Evolutionary conservation across 2,797 vertebrate genomes (phyloP), one percentile per base, ranked within the genome.

Genomic region (Brachyrhaphis roseni): DNA sequence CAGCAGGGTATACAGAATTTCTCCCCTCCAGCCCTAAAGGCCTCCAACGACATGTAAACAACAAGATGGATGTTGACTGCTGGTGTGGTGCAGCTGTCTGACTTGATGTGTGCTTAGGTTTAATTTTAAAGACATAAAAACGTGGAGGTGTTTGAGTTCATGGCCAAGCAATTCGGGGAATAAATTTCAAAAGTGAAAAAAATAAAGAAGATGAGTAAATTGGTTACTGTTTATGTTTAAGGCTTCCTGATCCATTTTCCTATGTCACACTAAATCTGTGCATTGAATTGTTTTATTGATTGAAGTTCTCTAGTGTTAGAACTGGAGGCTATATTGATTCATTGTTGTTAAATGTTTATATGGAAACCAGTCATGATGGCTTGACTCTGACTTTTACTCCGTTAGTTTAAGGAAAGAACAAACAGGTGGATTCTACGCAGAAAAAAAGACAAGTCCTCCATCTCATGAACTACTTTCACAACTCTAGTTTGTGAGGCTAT

Each of bases 51-150:
- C 84, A 85, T 86, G 83, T 86, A 86, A 92, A 87, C 86, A 86
- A 78, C 74, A 82, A 85, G 83, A 91, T 91, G 55, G 87, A 89
- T 88, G 90, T 85, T 78, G 89, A 88, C 91, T 87, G 84, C 76
- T 74, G 41, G 74, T 81, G 81, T 76, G 75, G 78, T 80, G 85
- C 82, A 87, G 80, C 90, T 89, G 87, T 89, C 87, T 82, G 77
- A 73, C 82, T 55, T 87, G 76, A 89, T 90, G 86, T 86, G 79
- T 81, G 79, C 79, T 81, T 57, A 83, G 59, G 81, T 84, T 77
- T 78, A 39, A 82, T 89, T 84, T 88, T 34, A 84, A 79, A 88
- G 59, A 71, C 76, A 55, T 74, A 53, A 66, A 79, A n/a, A 72
- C 78, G 78, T 39, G 31, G 74, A 70, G n/a, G 36, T 73, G 80